Evolutionary conservation across 1,140 invertebrate genomes (phyloP).

Genomic region (Musca vetustissima): DNA sequence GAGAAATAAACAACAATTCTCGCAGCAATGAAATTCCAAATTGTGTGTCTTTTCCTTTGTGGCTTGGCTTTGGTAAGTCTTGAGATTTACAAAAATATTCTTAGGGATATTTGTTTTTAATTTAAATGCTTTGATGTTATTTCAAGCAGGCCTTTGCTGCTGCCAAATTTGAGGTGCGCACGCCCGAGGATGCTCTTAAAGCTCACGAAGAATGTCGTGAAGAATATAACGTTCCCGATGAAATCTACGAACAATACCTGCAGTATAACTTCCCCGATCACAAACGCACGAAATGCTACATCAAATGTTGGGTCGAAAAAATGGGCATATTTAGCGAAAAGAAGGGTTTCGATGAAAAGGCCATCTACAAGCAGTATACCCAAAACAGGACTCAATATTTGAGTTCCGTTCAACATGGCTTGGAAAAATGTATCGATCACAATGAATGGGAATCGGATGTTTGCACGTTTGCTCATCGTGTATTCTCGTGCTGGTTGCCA

Average conservation of each 20-base stretch:
- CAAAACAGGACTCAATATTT: conserved; percentile 33
- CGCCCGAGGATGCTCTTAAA: conserved; percentile 38
- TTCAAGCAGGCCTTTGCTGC: conserved; percentile 28
- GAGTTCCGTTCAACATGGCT: conserved; percentile 40
- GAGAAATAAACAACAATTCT: conserved; percentile 7
- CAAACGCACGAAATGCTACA: conserved; percentile 43
- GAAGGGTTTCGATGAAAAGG: conserved; percentile 43
- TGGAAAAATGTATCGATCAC: conserved; percentile 52
- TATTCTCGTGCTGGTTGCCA: conserved; percentile 51
- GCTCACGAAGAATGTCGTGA: conserved; percentile 47
- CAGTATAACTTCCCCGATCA: conserved; percentile 49
- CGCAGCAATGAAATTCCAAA: conserved; percentile 10
- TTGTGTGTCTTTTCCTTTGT: not conserved
- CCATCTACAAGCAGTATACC: conserved; percentile 42
- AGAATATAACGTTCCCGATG: conserved; percentile 41
- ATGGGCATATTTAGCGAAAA: conserved; percentile 43
- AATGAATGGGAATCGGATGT: conserved; percentile 47
- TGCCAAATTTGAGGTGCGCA: conserved; percentile 43
- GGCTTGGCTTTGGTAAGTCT: conserved; percentile 21
- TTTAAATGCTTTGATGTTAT: too few relatives aligned
- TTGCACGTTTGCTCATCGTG: conserved; percentile 48
- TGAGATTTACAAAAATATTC: conserved; percentile 12
- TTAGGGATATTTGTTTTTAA: too few relatives aligned
- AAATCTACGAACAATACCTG: conserved; percentile 46
- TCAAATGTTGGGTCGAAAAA: conserved; percentile 50